Evolutionary conservation across 2,113 vertebrate species (phyloP), one percentile per base, ranked within the genome.

Genomic region (Panurus biarmicus): DNA sequence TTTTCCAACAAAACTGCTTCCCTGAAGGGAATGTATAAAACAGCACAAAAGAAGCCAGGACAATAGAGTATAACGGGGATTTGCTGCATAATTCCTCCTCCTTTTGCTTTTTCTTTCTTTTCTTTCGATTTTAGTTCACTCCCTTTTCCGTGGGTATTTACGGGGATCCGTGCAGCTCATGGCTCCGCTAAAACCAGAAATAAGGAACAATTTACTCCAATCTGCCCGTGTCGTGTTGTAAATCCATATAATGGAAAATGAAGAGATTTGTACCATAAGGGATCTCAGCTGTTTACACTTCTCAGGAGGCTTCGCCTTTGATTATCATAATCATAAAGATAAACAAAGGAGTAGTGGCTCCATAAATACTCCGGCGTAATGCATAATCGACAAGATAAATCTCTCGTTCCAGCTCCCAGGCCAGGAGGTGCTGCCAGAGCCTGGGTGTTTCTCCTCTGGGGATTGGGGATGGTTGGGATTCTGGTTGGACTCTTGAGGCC

Each of bases 291-390:
- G 93, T 94, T 95, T 90, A 82, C 85, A 42, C 89, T 90, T 94
- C 96, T 95, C 86, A 48, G 90, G 84, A 80, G 65, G 80, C 58
- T 95, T 96, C 12, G 21, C 79, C 92, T 95, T 92, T 77, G 92
- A 93, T 95, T 95, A 94, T 93, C 89, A 78, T 93, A 84, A 93
- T 95, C 88, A 78, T 92, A 92, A 96, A 94, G 96, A 93, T 90
- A 96, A 95, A 96, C 95, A 86, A 90, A 96, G 94, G 94, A 87
- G 91, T 90, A 62, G 80, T 66, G 50, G 53, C 57, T 96, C 83
- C 89, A 74, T 92, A 94, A 89, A 93, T 95, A 93, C 88, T 83
- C 61, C 10, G 2, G 44, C 7, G 4, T 83, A 73, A 74, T 31
- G 66, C 80, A 16, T 48, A 40, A 51, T 60, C 73, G 72, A 29